Evolutionary conservation across 2,888 invertebrate species (phyloP).

Genomic region (Teinopalpus imperialis): DNA sequence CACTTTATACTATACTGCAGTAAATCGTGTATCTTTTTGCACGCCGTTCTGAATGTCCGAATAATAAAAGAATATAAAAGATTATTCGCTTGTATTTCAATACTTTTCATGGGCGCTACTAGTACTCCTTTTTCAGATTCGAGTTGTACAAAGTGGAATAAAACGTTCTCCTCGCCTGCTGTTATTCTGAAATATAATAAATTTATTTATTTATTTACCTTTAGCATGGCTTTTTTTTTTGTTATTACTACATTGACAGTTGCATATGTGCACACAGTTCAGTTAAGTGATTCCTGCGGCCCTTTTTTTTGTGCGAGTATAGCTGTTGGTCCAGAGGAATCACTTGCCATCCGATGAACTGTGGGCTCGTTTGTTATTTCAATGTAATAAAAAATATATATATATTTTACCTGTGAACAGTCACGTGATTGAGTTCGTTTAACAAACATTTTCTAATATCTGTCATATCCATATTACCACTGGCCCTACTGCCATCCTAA

Average conservation of each 20-base stretch:
- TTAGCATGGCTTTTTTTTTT: too few relatives aligned
- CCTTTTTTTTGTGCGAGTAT: too few relatives aligned
- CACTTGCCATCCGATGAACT: too few relatives aligned
- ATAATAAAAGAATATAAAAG: slow-evolving; percentile 82
- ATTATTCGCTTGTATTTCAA: slow-evolving; percentile 62
- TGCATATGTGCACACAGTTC: too few relatives aligned
- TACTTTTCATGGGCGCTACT: slow-evolving; percentile 81
- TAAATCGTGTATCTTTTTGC: slow-evolving; percentile 87
- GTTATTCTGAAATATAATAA: slow-evolving; percentile 78
- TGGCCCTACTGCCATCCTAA: slow-evolving; percentile 85
- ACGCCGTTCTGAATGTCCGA: slow-evolving; percentile 86
- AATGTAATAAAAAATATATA: too few relatives aligned
- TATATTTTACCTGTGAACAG: slow-evolving; percentile 56
- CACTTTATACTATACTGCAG: slow-evolving; percentile 86
- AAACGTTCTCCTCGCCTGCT: slow-evolving; percentile 86
- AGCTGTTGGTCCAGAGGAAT: too few relatives aligned
- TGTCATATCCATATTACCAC: slow-evolving; percentile 84
- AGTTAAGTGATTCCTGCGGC: too few relatives aligned
- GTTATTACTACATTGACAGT: too few relatives aligned
- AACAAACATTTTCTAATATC: slow-evolving; percentile 88
- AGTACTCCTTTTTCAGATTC: slow-evolving; percentile 87
- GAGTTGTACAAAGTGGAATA: slow-evolving; percentile 89
- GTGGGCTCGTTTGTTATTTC: neutral
- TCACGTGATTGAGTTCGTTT: slow-evolving; percentile 85
- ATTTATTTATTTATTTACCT: too few relatives aligned